These are phyloP conservation scores for Pheosia tremula DNA, from an alignment of 2,888 invertebrate species.

Conservation along the genomic window DNA sequence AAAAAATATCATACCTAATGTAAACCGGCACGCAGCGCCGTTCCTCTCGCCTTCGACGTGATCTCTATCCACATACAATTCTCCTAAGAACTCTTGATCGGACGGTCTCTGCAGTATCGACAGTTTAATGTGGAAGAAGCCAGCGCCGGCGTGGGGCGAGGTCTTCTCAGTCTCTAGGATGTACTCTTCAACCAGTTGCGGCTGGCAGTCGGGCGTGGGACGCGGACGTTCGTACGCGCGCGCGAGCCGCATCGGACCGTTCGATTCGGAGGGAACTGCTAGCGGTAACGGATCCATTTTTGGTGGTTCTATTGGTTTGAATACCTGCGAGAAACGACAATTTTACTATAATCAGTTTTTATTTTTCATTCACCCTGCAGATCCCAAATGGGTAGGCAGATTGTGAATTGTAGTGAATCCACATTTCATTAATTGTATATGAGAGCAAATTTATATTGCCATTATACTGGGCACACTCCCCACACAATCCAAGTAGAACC, in stretches of 20 bases:
- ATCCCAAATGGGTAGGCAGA: too few relatives aligned
- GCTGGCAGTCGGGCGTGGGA: constrained; percentile 88
- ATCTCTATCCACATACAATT: constrained; percentile 95
- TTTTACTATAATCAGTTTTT: neutral
- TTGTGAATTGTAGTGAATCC: too few relatives aligned
- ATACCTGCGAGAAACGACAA: constrained; percentile 67
- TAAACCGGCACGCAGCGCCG: constrained; percentile 93
- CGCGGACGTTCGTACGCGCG: constrained; percentile 86
- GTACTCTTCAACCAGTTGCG: constrained; percentile 94
- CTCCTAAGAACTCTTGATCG: constrained; percentile 95
- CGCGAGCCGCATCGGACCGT: constrained; percentile 66
- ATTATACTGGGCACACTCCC: too few relatives aligned
- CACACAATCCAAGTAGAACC: too few relatives aligned
- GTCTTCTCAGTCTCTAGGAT: constrained; percentile 93
- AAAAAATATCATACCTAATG: constrained; percentile 72
- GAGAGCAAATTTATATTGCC: too few relatives aligned
- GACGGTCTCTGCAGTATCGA: constrained; percentile 94
- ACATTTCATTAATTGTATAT: too few relatives aligned
- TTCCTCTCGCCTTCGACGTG: constrained; percentile 90
- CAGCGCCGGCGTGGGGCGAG: constrained; percentile 84
- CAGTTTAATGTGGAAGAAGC: constrained; percentile 93
- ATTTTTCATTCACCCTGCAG: too few relatives aligned
- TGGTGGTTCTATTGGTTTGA: constrained; percentile 86
- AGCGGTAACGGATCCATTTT: constrained; percentile 85
- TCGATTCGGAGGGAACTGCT: constrained; percentile 79